Percentiles rank a stretch among this genome's conserved stretches.
Conservation (phyloP, 2,113 vertebrate genomes). For the Pygoscelis antarcticus region DNA sequence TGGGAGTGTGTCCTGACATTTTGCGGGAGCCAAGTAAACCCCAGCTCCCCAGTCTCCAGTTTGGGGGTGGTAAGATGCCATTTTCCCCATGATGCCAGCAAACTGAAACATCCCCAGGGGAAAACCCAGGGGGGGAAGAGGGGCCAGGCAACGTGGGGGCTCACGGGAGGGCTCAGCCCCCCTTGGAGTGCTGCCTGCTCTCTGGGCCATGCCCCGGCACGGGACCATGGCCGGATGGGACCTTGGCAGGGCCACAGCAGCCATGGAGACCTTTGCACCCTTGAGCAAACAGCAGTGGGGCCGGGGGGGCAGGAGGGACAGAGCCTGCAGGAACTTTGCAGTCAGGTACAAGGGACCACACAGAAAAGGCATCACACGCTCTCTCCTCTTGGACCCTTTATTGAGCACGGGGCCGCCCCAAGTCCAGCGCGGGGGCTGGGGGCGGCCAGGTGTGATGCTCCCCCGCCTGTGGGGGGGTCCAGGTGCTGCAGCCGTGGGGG, state of each 20-base stretch:
- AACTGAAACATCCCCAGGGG: not conserved
- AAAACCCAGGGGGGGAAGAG: not conserved
- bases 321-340: not conserved
- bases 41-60: not conserved
- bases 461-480: too few species aligned
- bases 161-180: not conserved
- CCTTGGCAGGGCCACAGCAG: rapidly evolving
- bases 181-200: not conserved
- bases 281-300: not conserved
- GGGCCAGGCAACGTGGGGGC: rapidly evolving
- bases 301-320: rapidly evolving
- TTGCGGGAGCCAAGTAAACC: not conserved
- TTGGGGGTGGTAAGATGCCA: not conserved
- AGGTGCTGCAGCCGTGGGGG: rapidly evolving
- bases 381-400: conserved; percentile 14
- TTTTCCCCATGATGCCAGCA: rapidly evolving
- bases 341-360: rapidly evolving
- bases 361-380: not conserved
- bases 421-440: not conserved
- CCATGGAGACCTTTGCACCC: conserved; percentile 12
- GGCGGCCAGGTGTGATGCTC: rapidly evolving
- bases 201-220: not conserved
- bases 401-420: not conserved
- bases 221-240: not conserved
- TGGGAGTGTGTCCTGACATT: rapidly evolving